Evolutionary conservation across 2,888 invertebrate genomes (phyloP).

Genomic region (Habroteleia sp.): DNA sequence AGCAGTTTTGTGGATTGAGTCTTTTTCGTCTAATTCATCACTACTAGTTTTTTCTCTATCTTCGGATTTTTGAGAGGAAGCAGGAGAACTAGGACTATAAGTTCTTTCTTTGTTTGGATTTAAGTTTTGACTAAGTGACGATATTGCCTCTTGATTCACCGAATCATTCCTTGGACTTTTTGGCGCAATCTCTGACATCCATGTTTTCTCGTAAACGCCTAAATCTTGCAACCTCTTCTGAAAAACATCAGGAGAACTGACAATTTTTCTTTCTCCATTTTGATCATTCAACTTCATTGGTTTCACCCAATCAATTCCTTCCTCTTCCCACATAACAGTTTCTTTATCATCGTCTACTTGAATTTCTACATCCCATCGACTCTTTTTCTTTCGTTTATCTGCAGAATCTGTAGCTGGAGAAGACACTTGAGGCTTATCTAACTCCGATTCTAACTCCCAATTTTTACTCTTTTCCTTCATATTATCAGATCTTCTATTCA

Average conservation of each 20-base stretch:
- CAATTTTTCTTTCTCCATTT: conserved; percentile 2
- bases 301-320: conserved; percentile 65
- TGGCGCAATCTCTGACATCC: conserved; percentile 44
- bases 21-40: conserved; percentile 22
- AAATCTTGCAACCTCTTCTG: conserved; percentile 65
- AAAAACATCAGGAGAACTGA: conserved; percentile 52
- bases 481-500: conserved; percentile 67
- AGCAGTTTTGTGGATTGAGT: conserved; percentile 1
- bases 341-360: conserved; percentile 72
- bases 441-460: conserved; percentile 29
- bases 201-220: conserved; percentile 57
- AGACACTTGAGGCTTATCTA: conserved; percentile 13
- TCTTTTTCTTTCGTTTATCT: conserved; percentile 67
- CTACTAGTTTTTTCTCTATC: conserved; percentile 33
- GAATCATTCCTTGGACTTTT: conserved; percentile 27
- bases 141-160: not conserved
- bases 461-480: conserved; percentile 27
- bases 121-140: conserved; percentile 1
- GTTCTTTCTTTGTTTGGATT: conserved; percentile 66
- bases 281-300: conserved; percentile 2
- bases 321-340: conserved; percentile 72
- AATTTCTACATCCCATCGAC: conserved; percentile 76
- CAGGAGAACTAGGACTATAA: conserved; percentile 77
- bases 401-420: conserved; percentile 3
- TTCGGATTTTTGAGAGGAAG: conserved; percentile 74